A percentile compares a stretch with the other conserved stretches of the same genome.
Evolutionary conservation across 2,888 invertebrate species (phyloP).

Genomic region (Synanthedon formicaeformis): DNA sequence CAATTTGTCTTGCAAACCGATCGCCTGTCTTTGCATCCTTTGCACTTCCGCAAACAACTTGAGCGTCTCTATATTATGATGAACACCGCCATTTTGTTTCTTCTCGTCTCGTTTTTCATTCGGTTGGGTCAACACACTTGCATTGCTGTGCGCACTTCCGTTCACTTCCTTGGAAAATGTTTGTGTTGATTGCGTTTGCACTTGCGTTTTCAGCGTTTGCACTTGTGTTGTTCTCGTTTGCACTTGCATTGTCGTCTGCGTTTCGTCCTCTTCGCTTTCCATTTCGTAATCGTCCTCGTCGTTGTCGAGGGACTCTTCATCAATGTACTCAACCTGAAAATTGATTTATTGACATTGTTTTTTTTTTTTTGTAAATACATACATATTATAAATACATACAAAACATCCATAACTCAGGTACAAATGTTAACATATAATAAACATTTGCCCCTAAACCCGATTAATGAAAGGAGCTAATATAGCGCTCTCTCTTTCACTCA

Average conservation of each 20-base stretch:
- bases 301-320: conserved; percentile 48
- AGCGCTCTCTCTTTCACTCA: no score
- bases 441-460: no score
- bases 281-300: conserved; percentile 38
- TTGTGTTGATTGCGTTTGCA: background rate
- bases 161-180: conserved; percentile 4
- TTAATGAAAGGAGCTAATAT: no score
- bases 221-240: background rate
- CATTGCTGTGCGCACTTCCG: background rate
- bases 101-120: no score
- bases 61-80: conserved; percentile 31
- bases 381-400: no score
- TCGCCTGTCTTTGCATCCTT: conserved; percentile 45
- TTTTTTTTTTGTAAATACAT: no score
- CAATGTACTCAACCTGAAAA: conserved; percentile 58
- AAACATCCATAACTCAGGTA: no score
- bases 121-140: background rate
- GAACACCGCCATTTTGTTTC: conserved; percentile 15
- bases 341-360: background rate
- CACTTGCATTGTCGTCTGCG: conserved; percentile 2
- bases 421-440: no score
- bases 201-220: conserved; percentile 8
- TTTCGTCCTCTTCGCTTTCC: conserved; percentile 28
- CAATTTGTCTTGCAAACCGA: conserved; percentile 43
- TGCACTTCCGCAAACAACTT: conserved; percentile 57